These are phyloP conservation scores for Psilopogon haemacephalus DNA, from an alignment of 2,113 vertebrate species.

Conservation along the genomic window DNA sequence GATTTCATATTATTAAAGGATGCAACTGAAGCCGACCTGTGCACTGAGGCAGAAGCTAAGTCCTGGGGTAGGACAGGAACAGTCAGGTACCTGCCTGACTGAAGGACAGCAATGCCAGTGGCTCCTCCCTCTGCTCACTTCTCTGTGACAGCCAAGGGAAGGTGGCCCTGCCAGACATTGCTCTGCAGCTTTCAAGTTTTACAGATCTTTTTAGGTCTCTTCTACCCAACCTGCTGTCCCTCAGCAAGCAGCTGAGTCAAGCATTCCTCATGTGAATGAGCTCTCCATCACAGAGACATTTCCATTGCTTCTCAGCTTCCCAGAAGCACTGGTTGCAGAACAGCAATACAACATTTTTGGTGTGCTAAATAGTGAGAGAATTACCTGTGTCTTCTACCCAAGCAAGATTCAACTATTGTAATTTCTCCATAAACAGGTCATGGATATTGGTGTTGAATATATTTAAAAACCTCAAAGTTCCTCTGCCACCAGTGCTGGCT, in stretches of 20 bases:
- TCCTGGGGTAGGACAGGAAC: not conserved
- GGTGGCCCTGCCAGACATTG: not conserved
- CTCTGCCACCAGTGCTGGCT: not conserved
- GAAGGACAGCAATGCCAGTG: accelerated
- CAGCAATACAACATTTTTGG: accelerated
- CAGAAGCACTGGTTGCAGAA: accelerated
- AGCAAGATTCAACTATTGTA: not conserved
- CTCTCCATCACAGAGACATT: not conserved
- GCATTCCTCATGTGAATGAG: not conserved
- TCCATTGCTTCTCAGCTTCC: not conserved
- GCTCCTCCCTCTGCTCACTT: not conserved
- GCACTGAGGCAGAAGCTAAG: not conserved
- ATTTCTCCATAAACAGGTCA: not conserved
- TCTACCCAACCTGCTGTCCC: not conserved
- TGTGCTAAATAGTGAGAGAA: accelerated
- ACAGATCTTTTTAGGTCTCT: not conserved
- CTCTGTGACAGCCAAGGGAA: not conserved
- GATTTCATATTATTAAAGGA: accelerated
- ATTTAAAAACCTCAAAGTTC: not conserved
- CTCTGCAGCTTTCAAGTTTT: not conserved
- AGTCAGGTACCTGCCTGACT: not conserved
- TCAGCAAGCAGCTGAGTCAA: not conserved
- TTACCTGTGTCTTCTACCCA: not conserved
- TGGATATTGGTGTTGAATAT: not conserved
- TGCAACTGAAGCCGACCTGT: not conserved